These are phyloP conservation scores for Nyctereutes procyonoides DNA, from an alignment of 2,113 vertebrate species.

Conservation along the genomic window DNA sequence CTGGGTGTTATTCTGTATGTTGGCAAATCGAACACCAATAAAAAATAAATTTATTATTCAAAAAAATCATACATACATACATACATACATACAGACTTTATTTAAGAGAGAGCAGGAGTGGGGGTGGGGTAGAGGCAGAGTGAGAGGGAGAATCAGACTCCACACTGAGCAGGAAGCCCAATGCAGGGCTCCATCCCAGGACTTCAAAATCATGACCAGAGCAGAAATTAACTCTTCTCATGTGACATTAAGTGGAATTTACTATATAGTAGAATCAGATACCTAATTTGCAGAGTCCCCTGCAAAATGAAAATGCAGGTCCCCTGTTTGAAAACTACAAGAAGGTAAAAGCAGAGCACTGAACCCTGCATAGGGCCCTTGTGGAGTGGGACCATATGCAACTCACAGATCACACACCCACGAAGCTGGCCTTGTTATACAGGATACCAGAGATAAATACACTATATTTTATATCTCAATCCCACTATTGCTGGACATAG, in stretches of 20 bases:
- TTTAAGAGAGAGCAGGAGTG: not conserved
- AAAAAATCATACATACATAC: too few relatives aligned
- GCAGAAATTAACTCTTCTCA: not conserved
- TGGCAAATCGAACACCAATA: too few relatives aligned
- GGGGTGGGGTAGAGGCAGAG: not conserved
- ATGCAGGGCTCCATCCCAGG: not conserved
- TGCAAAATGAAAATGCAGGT: not conserved
- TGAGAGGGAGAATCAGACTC: not conserved
- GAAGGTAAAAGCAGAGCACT: not conserved
- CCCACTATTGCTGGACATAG: not conserved
- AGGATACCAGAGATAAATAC: too few relatives aligned
- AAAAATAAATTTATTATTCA: not conserved
- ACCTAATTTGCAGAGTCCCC: not conserved
- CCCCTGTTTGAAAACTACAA: not conserved
- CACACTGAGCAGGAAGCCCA: not conserved
- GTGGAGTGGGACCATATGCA: rapidly evolving
- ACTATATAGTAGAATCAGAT: not conserved
- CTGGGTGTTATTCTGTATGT: too few relatives aligned
- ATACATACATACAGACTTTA: not conserved
- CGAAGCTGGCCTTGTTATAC: rapidly evolving
- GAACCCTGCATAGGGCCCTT: not conserved
- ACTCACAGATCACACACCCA: not conserved
- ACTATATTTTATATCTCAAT: not conserved
- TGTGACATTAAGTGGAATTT: not conserved
- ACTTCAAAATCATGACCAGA: not conserved